Evolutionary conservation across 2,888 invertebrate species (phyloP), one percentile per base, ranked within the genome.

Genomic region (Hyposoter dolosus): DNA sequence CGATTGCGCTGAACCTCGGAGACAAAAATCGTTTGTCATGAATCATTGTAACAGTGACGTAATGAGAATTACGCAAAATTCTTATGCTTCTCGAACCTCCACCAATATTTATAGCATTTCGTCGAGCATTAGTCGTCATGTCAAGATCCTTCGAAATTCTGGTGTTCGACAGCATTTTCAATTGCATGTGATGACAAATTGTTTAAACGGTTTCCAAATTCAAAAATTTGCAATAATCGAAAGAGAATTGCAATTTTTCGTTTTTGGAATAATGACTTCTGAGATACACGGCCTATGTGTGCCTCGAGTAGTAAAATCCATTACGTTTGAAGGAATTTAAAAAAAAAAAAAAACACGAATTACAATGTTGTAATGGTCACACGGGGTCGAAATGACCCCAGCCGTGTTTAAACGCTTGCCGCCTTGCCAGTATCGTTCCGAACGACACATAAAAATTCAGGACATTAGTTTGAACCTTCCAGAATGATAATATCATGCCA

Each of bases 21-120:
- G 56, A 69, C 12, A 56, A 63, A 56, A 65, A 75, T 82, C 56
- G 50, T 76, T 79, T 43, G 63, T 74, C 72, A 68, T 76, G 19
- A 32, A 19, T 65, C 60, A 85, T 82, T 63, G 60, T 65, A 60
- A 84, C 43, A 35, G 28, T 45, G 45, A 50, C 85, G 75, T 85
- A 79, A 79, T 79, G 63, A 32, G 82, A 85, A 82, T 85, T 7
- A n/a, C 1, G 35, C 75, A 9, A 75, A 79, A 74, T 45, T 68
- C 6, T 40, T 47, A 68, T 82, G 32, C 28, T 50, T 60, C 74
- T 82, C 78, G 68, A 82, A n/a, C 74, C 63, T 68, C 60, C 45
- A 28, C 3, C 10, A 19, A 23, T 28, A 17, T 74, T n/a, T 60
- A 75, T 60, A 43, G 1, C 53, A 19, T 19, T 5, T 35, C 5